Base-by-base conservation (phyloP, 2,797 vertebrate genomes). In the Anabacerthia variegaticeps region DNA sequence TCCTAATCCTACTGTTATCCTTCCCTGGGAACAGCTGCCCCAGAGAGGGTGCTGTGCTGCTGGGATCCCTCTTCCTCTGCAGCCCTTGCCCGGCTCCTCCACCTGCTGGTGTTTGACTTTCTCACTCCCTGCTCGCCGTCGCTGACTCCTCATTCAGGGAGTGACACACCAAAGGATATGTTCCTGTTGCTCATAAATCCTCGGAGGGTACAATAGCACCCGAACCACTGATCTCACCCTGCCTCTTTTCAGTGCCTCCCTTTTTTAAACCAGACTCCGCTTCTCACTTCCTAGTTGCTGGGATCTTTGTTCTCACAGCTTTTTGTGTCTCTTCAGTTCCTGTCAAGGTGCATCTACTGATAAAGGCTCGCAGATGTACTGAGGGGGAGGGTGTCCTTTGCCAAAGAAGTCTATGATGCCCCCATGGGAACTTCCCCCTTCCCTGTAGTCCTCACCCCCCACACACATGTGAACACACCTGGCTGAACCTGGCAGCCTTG, bases 101-200 rank as follows among this genome's bases (percentile, higher is more conserved):
- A 43, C 52, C 71, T 63, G 61, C 49, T 55, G 67, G 12, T 77
- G 77, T 95, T 95, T 93, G 72, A 58, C 71, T 96, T 94, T 93
- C 93, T 91, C 92, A 81, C 37, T 88, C 79, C 65, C 12, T 72
- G 68, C 51, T 37, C 48, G 46, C 87, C 8, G 2, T 12, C 58
- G 28, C n/a, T 78, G 58, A 41, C 75, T 89, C 34, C 77, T 82
- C 81, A 85, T 91, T 92, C 82, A 90, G 43, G 56, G 83, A 72
- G 34, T 73, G 80, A 93, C 72, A 67, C 0, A 2, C 21, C 18
- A 5, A 71, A 61, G 84, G 27, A 95, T 75, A 76, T 87, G 61
- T 48, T 93, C 62, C 51, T 68, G 49, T 68, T 36, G 65, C 39
- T 92, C 87, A 48, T 94, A 97, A 95, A 96, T 90, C 92, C 68